Base-by-base conservation (phyloP, 2,113 vertebrate species). In the Tangachromis dhanisi region DNA sequence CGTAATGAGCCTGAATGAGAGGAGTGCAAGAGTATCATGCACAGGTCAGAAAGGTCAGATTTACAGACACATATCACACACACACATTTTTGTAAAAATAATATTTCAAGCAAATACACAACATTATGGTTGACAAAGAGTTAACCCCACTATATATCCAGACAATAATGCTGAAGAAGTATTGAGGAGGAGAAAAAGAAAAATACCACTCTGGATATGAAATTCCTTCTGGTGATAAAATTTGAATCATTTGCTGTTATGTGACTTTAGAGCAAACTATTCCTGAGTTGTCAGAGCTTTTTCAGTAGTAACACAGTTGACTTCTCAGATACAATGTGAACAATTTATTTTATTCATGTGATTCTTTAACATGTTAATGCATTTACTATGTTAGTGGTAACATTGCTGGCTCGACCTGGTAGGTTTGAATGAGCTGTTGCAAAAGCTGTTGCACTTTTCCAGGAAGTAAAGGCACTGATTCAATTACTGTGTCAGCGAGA, bases 231-330 rank as follows among this genome's bases (percentile, higher is more conserved):
- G 33, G 2, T 66, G 17, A 66, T n/a, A 38, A 38, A 66, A 38
- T 63, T 0, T 4, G 59, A 63, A 63, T 33, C 5, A 63, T 63
- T 63, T 33, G 16, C 29, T 63, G 29, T 33, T 6, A 61, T 35
- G 17, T n/a, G 33, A 66, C 10, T 66, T 13, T 38, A n/a, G 61
- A 38, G 33, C 61, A 66, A 66, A 38, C 61, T 38, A n/a, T 38
- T 38, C 9, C 10, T 12, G 33, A 38, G 61, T n/a, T 66, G 2
- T 38, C 10, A 0, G 31, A 63, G 17, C 31, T 66, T 35, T 63
- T 7, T 66, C 9, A 35, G 0, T 0, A n/a, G 31, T 66, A 0
- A 38, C 61, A 12, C 17, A 0, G 61, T 38, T 66, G 61, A 66
- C 31, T 63, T 63, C 31, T 66, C 8, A 66, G 17, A 66, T 19